A percentile compares a stretch with the other conserved stretches of the same genome.
Evolutionary conservation across 2,888 invertebrate genomes (phyloP).

Genomic region (Drosophila yooni): DNA sequence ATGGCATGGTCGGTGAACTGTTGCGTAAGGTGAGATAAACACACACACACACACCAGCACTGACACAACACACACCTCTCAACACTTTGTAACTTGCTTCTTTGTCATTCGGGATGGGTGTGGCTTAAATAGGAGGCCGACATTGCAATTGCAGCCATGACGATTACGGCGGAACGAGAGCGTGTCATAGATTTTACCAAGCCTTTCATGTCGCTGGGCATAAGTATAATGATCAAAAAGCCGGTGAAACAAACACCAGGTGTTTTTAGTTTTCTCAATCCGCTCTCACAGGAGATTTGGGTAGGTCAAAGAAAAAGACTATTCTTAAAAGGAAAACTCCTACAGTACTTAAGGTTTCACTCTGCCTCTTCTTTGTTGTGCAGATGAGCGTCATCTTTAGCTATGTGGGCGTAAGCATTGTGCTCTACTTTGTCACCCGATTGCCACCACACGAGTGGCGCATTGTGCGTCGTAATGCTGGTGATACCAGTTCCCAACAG

Average conservation of each 20-base stretch:
- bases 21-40: slow-evolving; percentile 90
- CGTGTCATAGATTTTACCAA: slow-evolving; percentile 98
- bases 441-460: slow-evolving; percentile 99
- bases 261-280: slow-evolving; percentile 99
- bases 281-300: slow-evolving; percentile 98
- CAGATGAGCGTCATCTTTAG: slow-evolving; percentile 93
- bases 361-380: slow-evolving; percentile 16
- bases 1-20: slow-evolving; percentile 94
- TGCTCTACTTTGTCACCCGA: slow-evolving; percentile 97
- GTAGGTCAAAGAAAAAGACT: slow-evolving; percentile 86
- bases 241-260: slow-evolving; percentile 95
- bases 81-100: slow-evolving; percentile 23
- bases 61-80: neutral
- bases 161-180: slow-evolving; percentile 96
- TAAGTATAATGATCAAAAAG: slow-evolving; percentile 97
- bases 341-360: slow-evolving; percentile 1
- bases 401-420: slow-evolving; percentile 98
- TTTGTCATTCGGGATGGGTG: slow-evolving; percentile 21
- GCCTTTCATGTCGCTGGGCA: slow-evolving; percentile 98
- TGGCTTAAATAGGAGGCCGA: slow-evolving; percentile 92
- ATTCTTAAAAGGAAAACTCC: neutral
- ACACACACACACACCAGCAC: slow-evolving; percentile 11
- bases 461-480: slow-evolving; percentile 86
- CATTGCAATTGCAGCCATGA: slow-evolving; percentile 96
- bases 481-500: slow-evolving; percentile 69